Evolutionary conservation across 2,113 vertebrate genomes (phyloP).

Genomic region (Marmota monax): DNA sequence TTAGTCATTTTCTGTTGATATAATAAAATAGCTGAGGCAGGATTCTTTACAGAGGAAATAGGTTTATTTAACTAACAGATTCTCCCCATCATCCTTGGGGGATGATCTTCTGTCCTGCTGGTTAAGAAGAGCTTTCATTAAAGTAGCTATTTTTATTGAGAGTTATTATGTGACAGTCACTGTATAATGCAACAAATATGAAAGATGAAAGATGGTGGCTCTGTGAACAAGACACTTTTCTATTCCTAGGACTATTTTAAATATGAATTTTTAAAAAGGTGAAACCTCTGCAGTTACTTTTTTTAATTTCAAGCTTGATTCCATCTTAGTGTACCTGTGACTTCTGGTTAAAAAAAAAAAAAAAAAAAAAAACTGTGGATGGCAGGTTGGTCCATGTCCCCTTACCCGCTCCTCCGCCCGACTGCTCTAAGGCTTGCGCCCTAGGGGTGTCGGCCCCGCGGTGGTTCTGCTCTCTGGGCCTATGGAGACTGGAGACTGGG

Average conservation of each 20-base stretch:
- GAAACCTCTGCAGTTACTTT: neutral
- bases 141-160: too few relatives aligned
- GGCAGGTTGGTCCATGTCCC: too few relatives aligned
- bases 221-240: neutral
- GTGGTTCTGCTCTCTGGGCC: too few relatives aligned
- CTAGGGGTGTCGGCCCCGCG: too few relatives aligned
- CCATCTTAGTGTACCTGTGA: neutral
- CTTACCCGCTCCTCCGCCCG: too few relatives aligned
- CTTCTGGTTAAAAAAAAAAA: neutral
- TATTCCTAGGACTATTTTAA: neutral
- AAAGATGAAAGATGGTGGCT: neutral
- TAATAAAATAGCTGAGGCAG: neutral
- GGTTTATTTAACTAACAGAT: neutral
- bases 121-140: too few relatives aligned
- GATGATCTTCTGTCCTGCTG: too few relatives aligned
- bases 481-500: too few relatives aligned
- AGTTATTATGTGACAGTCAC: too few relatives aligned
- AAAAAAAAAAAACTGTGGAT: too few relatives aligned
- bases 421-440: too few relatives aligned
- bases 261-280: neutral
- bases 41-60: neutral
- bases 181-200: neutral
- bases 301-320: neutral
- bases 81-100: neutral
- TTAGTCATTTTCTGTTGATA: neutral